A percentile compares a stretch with the other conserved stretches of the same genome.
Evolutionary conservation across 2,888 invertebrate species (phyloP).

Genomic region (Agrotis ipsilon): DNA sequence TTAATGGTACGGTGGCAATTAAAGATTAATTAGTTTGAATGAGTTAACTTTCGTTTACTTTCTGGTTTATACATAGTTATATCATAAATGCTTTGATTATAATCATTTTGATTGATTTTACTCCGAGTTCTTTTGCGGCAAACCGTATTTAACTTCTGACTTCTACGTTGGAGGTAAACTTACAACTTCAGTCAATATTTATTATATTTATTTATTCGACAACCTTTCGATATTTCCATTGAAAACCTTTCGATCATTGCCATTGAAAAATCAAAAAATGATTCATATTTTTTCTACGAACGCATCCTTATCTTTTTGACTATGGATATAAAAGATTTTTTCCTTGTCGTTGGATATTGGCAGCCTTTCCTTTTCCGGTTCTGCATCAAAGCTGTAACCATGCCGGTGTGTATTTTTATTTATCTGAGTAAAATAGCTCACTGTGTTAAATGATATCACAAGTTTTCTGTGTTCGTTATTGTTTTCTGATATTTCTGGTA

Average conservation of each 20-base stretch:
- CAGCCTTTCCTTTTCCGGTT: slow-evolving; percentile 90
- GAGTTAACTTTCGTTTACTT: too few species aligned
- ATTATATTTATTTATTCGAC: background rate
- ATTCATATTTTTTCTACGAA: slow-evolving; percentile 30
- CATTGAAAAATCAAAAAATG: too few species aligned
- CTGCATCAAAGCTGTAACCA: slow-evolving; percentile 91
- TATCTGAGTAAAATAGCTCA: slow-evolving; percentile 73
- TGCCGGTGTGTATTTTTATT: slow-evolving; percentile 90
- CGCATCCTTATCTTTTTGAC: slow-evolving; percentile 34
- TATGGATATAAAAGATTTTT: slow-evolving; percentile 62
- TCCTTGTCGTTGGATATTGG: slow-evolving; percentile 78
- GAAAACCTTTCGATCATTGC: background rate
- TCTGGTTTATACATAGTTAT: too few species aligned
- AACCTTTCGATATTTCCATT: too few species aligned
- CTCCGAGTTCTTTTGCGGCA: too few species aligned
- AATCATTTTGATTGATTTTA: too few species aligned
- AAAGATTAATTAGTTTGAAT: too few species aligned
- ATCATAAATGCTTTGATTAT: too few species aligned
- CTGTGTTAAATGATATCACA: slow-evolving; percentile 70
- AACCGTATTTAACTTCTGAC: too few species aligned
- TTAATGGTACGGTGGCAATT: too few species aligned
- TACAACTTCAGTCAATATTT: too few species aligned
- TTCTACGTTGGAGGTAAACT: too few species aligned
- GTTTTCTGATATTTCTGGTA: slow-evolving; percentile 62
- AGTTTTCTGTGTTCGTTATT: slow-evolving; percentile 70